Base-by-base conservation (phyloP, 2,888 invertebrate genomes). In the Galeruca laticollis region DNA sequence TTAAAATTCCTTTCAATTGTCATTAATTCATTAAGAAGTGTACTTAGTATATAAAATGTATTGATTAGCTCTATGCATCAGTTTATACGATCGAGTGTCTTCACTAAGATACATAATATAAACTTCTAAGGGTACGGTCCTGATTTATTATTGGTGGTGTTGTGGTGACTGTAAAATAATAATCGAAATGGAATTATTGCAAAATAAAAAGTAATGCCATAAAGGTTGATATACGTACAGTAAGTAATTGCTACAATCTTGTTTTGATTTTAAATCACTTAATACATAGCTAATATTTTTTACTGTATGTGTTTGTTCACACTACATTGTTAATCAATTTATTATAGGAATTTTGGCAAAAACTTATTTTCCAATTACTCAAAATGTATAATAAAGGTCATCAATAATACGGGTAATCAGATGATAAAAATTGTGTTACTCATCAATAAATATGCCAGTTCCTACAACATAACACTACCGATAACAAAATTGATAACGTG, bases 11-110 rank as follows among this genome's bases (percentile, higher is more conserved):
- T 47, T 18, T 9, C 47, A 47, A 47, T 47, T 47, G 47, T 47
- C 47, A 47, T 47, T 47, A 18, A 47, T 47, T 47, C 47, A 47
- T 47, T 47, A 47, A 47, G 47, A 47, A 47, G 15, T 47, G 15
- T 9, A 43, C n/a, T 43, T 43, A 43, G 43, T 43, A 47, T 47
- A 47, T 47, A 47, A 47, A 47, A 47, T 47, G 47, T 47, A 47
- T 47, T 47, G 47, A 47, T 47, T 47, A 47, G 15, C 47, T 47
- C 15, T 47, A 18, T 1, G 47, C 15, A 47, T 47, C 47, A 47
- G 47, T 47, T 47, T 47, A 47, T 18, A 15, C 15, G 43, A 8
- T 15, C 4, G 18, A 15, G 18, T 47, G 47, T 47, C 47, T 9
- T 5, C 9, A 47, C 18, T 18, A 47, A 47, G 47, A 47, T 47